Evolutionary conservation across 2,888 invertebrate species (phyloP).

Genomic region (Prosapia bicincta): DNA sequence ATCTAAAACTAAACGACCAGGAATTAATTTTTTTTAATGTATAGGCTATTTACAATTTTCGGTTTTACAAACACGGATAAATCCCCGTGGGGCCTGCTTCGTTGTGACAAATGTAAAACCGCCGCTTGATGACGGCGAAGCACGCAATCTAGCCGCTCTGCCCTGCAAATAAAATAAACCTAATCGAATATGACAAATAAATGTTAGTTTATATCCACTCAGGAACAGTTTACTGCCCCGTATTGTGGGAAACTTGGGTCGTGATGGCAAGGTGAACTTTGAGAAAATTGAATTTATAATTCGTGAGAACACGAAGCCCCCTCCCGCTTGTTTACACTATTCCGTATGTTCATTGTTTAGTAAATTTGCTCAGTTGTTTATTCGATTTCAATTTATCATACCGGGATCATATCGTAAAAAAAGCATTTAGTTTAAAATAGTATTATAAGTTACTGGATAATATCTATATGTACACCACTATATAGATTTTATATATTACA

Average conservation of each 20-base stretch:
- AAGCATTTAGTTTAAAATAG: too few relatives aligned
- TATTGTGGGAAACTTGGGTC: not conserved
- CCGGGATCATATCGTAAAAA: too few relatives aligned
- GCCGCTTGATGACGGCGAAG: not conserved
- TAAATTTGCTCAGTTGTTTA: too few relatives aligned
- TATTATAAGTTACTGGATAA: too few relatives aligned
- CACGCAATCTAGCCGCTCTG: not conserved
- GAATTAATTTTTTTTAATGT: too few relatives aligned
- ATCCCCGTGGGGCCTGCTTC: not conserved
- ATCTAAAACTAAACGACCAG: too few relatives aligned
- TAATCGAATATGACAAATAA: not conserved
- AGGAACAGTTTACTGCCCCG: not conserved
- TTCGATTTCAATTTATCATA: too few relatives aligned
- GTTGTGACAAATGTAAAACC: not conserved
- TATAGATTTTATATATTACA: too few relatives aligned
- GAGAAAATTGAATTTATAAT: constrained; percentile 2
- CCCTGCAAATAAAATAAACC: not conserved
- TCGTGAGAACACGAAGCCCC: not conserved
- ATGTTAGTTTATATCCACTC: not conserved
- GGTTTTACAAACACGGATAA: too few relatives aligned
- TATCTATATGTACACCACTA: too few relatives aligned
- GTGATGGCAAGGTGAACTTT: not conserved
- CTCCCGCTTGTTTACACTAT: not conserved
- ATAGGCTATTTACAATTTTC: too few relatives aligned
- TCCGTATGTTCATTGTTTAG: not conserved